phyloP scores from a whole-genome alignment of 2,113 vertebrate species.

The Montifringilla adamsi region DNA sequence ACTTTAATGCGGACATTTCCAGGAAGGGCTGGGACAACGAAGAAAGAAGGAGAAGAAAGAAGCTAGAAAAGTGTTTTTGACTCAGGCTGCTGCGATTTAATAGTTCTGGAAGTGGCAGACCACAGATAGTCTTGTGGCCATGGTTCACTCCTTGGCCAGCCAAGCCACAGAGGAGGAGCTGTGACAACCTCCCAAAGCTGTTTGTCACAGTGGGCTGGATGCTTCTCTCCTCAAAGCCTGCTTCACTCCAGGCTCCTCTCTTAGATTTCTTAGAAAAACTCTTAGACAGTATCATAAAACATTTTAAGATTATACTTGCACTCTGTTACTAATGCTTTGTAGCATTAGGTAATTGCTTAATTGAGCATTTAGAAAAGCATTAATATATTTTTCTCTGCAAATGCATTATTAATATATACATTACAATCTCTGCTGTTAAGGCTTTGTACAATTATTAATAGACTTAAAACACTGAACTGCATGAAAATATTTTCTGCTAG shows the following conservation, averaged over 20 bases:
- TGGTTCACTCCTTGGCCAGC: background rate
- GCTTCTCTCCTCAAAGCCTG: background rate
- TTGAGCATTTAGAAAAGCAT: slow-evolving; percentile 31
- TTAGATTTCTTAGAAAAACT: background rate
- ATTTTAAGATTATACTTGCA: background rate
- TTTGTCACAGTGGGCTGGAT: background rate
- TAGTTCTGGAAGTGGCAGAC: background rate
- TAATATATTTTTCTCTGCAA: slow-evolving; percentile 31
- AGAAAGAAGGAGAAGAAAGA: background rate
- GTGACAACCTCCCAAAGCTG: background rate
- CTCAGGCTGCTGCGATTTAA: background rate
- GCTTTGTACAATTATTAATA: slow-evolving; percentile 31
- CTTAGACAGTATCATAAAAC: background rate
- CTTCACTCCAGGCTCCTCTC: background rate
- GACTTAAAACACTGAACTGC: background rate
- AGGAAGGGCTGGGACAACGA: background rate
- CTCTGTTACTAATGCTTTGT: background rate
- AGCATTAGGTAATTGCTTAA: slow-evolving; percentile 38
- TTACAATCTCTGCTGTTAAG: slow-evolving; percentile 8
- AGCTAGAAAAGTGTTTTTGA: background rate
- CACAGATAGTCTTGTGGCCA: background rate
- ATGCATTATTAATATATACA: slow-evolving; percentile 48
- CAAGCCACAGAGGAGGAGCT: background rate
- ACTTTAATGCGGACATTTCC: background rate
- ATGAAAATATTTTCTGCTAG: background rate